Conservation (phyloP, 2,113 vertebrate species). For the Zosterops hypoxanthus region DNA sequence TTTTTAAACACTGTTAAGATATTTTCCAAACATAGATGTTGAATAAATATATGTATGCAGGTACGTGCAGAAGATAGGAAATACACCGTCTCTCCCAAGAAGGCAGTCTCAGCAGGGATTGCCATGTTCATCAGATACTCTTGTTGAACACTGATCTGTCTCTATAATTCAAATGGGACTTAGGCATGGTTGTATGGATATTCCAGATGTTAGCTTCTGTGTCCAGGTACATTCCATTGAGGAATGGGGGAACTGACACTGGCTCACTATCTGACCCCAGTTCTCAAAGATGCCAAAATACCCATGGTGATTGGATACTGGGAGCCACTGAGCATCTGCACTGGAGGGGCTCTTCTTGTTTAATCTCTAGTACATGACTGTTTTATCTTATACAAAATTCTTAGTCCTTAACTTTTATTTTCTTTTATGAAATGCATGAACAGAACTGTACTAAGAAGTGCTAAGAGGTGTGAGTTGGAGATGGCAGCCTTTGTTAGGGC, state of each 20-base stretch:
- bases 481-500: neutral
- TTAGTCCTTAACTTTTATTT: neutral
- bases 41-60: neutral
- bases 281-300: neutral
- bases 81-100: neutral
- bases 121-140: neutral
- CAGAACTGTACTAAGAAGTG: neutral
- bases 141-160: neutral
- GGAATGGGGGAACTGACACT: neutral
- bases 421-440: neutral
- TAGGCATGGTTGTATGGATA: neutral
- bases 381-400: neutral
- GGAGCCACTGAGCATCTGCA: neutral
- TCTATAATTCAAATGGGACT: neutral
- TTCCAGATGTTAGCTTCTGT: neutral
- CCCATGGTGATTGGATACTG: neutral
- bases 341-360: neutral
- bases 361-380: neutral
- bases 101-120: neutral
- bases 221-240: neutral
- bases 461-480: neutral
- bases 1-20: neutral
- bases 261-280: neutral
- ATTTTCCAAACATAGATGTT: neutral
- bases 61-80: neutral